These are phyloP conservation scores for Hyperoplus immaculatus DNA, from an alignment of 2,797 vertebrate genomes.

Conservation along the genomic window DNA sequence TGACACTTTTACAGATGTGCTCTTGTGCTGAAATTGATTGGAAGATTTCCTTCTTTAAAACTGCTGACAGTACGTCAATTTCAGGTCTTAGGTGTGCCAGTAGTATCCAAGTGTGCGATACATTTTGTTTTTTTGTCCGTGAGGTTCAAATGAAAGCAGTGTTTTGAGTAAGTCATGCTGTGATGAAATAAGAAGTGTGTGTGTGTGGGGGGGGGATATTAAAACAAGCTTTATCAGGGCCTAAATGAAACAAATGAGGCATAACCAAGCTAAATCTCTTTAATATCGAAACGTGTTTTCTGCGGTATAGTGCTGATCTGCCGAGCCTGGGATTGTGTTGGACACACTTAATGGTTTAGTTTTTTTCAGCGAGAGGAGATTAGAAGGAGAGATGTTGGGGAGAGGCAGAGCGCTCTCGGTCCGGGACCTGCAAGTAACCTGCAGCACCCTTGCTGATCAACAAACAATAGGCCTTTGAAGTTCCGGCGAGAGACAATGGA, in stretches of 20 bases:
- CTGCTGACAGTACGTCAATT: background rate
- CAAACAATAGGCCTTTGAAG: conserved; percentile 88
- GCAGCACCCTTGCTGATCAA: conserved; percentile 83
- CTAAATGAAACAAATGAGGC: conserved; percentile 58
- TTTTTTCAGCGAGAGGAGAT: conserved; percentile 36
- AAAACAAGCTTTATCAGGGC: conserved; percentile 34
- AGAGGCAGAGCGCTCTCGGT: conserved; percentile 56
- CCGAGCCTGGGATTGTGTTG: conserved; percentile 23
- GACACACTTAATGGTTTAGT: conserved; percentile 19
- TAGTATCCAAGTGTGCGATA: background rate
- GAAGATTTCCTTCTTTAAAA: background rate
- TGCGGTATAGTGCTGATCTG: conserved; percentile 27
- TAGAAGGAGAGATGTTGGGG: conserved; percentile 46
- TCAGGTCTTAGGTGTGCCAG: background rate
- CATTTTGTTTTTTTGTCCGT: conserved; percentile 15
- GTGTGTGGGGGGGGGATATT: conserved; percentile 22
- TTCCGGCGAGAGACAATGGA: conserved; percentile 86
- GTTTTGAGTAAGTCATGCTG: conserved; percentile 1
- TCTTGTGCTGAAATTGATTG: conserved; percentile 45
- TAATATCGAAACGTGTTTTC: conserved; percentile 45
- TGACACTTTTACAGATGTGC: conserved; percentile 80
- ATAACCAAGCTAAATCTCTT: conserved; percentile 42
- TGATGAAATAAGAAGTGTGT: too few species aligned
- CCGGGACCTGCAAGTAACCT: conserved; percentile 83
- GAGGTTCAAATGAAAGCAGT: conserved; percentile 37